Evolutionary conservation across 2,888 invertebrate genomes (phyloP).

Genomic region (Epinotia nisella): DNA sequence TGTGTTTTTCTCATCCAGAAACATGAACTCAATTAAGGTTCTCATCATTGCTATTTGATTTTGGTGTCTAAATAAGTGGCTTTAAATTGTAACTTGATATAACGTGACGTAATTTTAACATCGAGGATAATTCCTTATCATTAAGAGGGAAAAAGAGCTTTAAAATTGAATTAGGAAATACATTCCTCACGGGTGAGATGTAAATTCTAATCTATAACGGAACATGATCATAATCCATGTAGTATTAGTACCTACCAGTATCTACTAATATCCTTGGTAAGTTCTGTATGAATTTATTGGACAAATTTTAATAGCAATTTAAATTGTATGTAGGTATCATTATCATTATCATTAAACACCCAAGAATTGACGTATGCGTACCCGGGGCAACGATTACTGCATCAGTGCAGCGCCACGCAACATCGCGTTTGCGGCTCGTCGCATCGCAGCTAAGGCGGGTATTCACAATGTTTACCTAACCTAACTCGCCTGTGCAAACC

Average conservation of each 20-base stretch:
- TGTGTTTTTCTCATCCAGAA: not conserved
- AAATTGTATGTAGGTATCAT: constrained; percentile 19
- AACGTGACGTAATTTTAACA: no score
- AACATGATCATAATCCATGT: not conserved
- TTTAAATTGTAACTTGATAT: no score
- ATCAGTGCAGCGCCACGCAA: constrained; percentile 69
- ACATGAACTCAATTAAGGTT: not conserved
- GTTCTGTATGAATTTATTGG: not conserved
- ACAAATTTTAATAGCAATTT: constrained; percentile 10
- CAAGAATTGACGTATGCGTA: constrained; percentile 16
- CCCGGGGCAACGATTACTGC: constrained; percentile 62
- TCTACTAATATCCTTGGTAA: not conserved
- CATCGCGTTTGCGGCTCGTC: constrained; percentile 63
- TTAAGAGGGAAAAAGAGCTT: not conserved
- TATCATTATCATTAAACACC: not conserved
- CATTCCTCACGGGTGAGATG: not conserved
- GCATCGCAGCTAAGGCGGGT: no score
- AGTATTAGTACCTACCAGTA: no score
- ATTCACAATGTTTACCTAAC: no score
- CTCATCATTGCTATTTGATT: not conserved
- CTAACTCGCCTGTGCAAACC: no score
- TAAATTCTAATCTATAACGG: not conserved
- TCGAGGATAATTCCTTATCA: no score
- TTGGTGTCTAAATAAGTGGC: not conserved
- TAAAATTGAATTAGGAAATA: not conserved